These are phyloP conservation scores for Kuschelorhynchus macadamiae DNA, from an alignment of 2,888 invertebrate genomes.

Conservation along the genomic window DNA sequence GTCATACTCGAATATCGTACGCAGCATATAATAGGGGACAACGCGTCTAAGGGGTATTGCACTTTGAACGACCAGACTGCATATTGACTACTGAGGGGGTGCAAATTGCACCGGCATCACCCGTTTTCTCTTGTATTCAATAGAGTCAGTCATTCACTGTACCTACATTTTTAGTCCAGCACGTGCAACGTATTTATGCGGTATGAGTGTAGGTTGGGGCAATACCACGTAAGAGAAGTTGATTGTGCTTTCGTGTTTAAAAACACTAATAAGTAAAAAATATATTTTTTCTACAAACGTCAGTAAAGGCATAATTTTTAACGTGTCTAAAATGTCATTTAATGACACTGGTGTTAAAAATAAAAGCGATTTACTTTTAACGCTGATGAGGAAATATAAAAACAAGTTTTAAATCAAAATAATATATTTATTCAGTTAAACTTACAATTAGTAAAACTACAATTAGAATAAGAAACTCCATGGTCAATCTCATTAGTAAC, in stretches of 20 bases:
- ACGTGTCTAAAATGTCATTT: no score
- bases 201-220: slow-evolving; percentile 33
- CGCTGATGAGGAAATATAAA: no score
- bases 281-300: no score
- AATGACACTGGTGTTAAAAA: no score
- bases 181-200: slow-evolving; percentile 43
- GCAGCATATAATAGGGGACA: slow-evolving; percentile 42
- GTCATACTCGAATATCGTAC: slow-evolving; percentile 38
- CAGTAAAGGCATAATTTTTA: no score
- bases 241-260: slow-evolving; percentile 3
- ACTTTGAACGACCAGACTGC: slow-evolving; percentile 45
- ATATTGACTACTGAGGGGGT: slow-evolving; percentile 50
- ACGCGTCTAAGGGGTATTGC: slow-evolving; percentile 41
- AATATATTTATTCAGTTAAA: no score
- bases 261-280: no score
- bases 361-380: no score
- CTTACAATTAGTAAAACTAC: no score
- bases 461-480: no score
- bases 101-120: slow-evolving; percentile 47
- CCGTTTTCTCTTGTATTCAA: slow-evolving; percentile 42
- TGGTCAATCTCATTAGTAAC: no score
- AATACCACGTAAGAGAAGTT: slow-evolving; percentile 25
- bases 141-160: slow-evolving; percentile 35
- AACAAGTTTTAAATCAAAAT: no score
- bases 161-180: slow-evolving; percentile 40